Conservation (phyloP, 2,888 invertebrate species). For the Platypus cylindrus region DNA sequence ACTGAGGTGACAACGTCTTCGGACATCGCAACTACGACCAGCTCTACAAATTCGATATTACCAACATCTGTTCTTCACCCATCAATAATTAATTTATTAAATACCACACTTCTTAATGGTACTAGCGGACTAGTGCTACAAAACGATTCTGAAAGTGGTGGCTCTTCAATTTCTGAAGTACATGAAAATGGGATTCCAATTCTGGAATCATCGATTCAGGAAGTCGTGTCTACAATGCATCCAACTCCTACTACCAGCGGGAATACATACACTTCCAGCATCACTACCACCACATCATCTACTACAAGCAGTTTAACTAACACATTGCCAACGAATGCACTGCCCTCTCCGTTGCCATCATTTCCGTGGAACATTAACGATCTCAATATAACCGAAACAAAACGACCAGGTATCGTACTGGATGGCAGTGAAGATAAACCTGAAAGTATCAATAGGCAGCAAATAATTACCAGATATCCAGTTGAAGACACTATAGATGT, state of each 20-base stretch:
- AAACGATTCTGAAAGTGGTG: too few relatives aligned
- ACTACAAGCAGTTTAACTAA: conserved; percentile 22
- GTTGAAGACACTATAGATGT: conserved; percentile 74
- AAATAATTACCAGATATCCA: conserved; percentile 32
- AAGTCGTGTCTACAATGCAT: conserved; percentile 25
- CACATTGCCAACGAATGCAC: conserved; percentile 25
- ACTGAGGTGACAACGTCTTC: conserved; percentile 7
- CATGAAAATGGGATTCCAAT: conserved; percentile 25
- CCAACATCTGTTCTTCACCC: not conserved
- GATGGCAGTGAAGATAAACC: conserved; percentile 75
- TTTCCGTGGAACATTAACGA: conserved; percentile 4
- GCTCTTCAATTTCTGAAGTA: conserved; percentile 5
- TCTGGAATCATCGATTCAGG: conserved; percentile 36
- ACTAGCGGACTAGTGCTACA: too few relatives aligned
- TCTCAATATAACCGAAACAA: not conserved
- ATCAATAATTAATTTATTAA: conserved; percentile 1
- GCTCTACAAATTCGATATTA: not conserved
- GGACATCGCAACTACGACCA: conserved; percentile 6
- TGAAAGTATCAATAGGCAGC: conserved; percentile 37
- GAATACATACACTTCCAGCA: too few relatives aligned
- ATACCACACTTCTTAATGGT: not conserved
- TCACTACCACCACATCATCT: too few relatives aligned
- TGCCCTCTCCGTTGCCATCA: conserved; percentile 34
- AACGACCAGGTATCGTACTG: conserved; percentile 69
- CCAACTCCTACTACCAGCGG: too few relatives aligned